These are phyloP conservation scores for Cabera pusaria DNA, from an alignment of 2,888 invertebrate species.

Conservation along the genomic window DNA sequence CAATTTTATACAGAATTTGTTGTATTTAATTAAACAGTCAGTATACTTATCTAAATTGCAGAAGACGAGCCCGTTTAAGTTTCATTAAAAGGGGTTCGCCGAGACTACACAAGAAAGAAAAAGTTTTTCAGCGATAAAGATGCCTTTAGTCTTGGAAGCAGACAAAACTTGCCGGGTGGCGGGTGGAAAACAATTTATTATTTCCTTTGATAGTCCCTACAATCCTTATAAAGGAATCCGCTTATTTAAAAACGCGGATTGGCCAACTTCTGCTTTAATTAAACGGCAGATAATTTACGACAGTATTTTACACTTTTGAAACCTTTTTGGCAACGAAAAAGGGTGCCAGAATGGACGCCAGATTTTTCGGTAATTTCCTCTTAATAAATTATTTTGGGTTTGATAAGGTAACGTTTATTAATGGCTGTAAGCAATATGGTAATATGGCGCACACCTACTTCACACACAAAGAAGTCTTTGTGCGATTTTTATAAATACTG, in stretches of 20 bases:
- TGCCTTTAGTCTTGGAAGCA: slow-evolving; percentile 65
- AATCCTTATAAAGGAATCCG: slow-evolving; percentile 48
- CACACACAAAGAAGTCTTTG: too few relatives aligned
- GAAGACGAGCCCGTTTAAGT: slow-evolving; percentile 62
- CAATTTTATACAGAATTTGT: slow-evolving; percentile 15
- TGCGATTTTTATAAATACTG: too few relatives aligned
- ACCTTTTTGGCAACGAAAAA: slow-evolving; percentile 17
- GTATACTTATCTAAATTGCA: slow-evolving; percentile 70
- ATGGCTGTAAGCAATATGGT: background rate
- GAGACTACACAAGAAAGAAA: slow-evolving; percentile 62
- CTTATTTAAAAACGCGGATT: slow-evolving; percentile 46
- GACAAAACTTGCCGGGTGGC: slow-evolving; percentile 59
- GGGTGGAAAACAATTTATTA: slow-evolving; percentile 65
- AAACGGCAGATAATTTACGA: slow-evolving; percentile 35
- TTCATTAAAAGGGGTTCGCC: slow-evolving; percentile 67
- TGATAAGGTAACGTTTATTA: background rate
- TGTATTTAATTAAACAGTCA: slow-evolving; percentile 60
- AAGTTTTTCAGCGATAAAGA: slow-evolving; percentile 75
- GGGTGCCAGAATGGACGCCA: background rate
- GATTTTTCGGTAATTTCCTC: background rate
- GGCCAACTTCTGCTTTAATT: slow-evolving; percentile 36
- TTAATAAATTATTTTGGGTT: slow-evolving; percentile 2
- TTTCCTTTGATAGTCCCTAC: slow-evolving; percentile 56
- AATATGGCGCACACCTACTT: too few relatives aligned
- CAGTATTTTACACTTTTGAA: slow-evolving; percentile 26